Evolutionary conservation across 1,140 invertebrate species (phyloP), one percentile per base, ranked within the genome.

Genomic region (Orchesella cincta): DNA sequence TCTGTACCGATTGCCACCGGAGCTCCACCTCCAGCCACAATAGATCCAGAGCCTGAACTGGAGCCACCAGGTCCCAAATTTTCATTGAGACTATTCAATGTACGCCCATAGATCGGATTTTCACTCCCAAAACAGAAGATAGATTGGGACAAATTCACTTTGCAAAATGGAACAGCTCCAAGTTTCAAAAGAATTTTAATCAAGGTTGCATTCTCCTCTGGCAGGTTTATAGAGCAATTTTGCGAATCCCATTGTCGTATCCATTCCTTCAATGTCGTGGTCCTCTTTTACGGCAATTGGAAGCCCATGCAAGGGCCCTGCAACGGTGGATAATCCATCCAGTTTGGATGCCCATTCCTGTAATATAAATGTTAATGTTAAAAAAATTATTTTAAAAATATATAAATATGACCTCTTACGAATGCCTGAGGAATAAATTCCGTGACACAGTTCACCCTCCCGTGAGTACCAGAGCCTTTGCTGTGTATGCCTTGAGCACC

Each of bases 61-160:
- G 86, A 86, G 1, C 86, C 87, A 52, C 86, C 87, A 46, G 84
- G 83, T 14, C 79, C 79, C 14, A 86, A 81, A 0, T 76, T 78
- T 18, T 62, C n/a, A 73, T 86, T 82, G 67, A 81, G 75, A 8
- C 85, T 86, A 81, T 88, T 86, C 1, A 73, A n/a, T 5, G 87
- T 88, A 5, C 73, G 71, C 5, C 88, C 88, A 83, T 83, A 88
- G 12, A 88, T 84, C 3, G 87, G 87, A 80, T 88, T 88, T 28
- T 83, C 81, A 81, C 86, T 86, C 8, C 83, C 83, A 77, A 79
- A 84, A 16, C 83, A 84, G 39, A 74, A 79, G 29, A 78, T 28
- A 31, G 62, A 71, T 74, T 88, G 87, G 3, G 87, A 86, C 0
- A 87, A 78, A 80, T 88, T 87, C 12, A 86, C 87, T 76, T 85